Percentiles rank a stretch among this genome's conserved stretches.
These are phyloP conservation scores for Amphiprion ocellaris DNA, from an alignment of 2,113 vertebrate genomes.

Conservation along the genomic window DNA sequence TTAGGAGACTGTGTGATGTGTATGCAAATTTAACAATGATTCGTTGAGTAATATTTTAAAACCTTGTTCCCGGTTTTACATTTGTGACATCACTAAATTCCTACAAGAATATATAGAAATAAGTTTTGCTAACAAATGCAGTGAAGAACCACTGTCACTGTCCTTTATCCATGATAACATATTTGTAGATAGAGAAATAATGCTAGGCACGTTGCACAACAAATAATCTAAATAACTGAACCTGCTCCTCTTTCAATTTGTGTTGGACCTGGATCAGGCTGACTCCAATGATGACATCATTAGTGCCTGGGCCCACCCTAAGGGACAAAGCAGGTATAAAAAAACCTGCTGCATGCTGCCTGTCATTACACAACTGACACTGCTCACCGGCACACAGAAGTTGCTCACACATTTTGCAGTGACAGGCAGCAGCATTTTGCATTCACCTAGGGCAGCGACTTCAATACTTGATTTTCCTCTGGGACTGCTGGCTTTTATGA, in stretches of 20 bases:
- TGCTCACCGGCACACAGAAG: conserved; percentile 18
- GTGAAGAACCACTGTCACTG: no score
- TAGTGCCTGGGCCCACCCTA: conserved; percentile 24
- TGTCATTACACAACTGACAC: conserved; percentile 27
- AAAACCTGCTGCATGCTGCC: conserved; percentile 37
- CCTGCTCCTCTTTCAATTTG: no score
- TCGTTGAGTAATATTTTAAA: no score
- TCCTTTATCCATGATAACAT: not conserved
- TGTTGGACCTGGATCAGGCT: not conserved
- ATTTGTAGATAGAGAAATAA: not conserved
- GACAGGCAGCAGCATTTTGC: not conserved
- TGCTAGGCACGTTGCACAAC: conserved; percentile 14
- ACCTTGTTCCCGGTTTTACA: no score
- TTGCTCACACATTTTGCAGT: not conserved
- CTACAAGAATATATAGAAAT: no score
- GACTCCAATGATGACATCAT: conserved; percentile 24
- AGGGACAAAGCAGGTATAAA: conserved; percentile 50
- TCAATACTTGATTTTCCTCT: not conserved
- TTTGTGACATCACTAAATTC: no score
- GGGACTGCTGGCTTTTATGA: not conserved
- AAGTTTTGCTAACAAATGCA: no score
- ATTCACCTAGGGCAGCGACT: not conserved
- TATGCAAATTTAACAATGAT: no score
- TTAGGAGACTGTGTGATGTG: no score
- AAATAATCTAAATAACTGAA: not conserved